Evolutionary conservation across 2,113 vertebrate genomes (phyloP), one percentile per base, ranked within the genome.

Genomic region (Cyrtonyx montezumae): DNA sequence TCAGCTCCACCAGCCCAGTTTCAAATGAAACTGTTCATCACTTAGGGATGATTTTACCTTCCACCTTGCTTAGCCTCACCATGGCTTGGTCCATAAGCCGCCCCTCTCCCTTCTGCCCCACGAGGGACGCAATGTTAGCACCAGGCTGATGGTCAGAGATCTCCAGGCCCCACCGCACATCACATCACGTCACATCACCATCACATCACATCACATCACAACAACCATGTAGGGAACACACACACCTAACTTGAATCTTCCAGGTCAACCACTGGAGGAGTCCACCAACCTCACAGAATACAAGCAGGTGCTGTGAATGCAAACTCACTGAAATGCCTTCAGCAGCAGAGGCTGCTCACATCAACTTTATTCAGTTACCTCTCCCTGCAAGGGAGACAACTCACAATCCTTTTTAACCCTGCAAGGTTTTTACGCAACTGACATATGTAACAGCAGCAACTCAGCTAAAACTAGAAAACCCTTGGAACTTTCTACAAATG

Each of bases 11-110:
- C 21, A 79, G 8, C 25, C 15, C 30, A 34, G 1, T 5, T 78
- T 26, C 37, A 76, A 26, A 81, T 14, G 4, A 93, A 82, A 63
- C 13, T 14, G 11, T 42, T 70, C 10, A 61, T 19, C 42, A 17
- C 4, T 3, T 1, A 4, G 19, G 26, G 9, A 5, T 0, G 0
- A 13, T 76, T 76, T 79, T 51, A 59, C 7, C 26, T 53, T 81
- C 88, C 49, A 62, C 17, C 11, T 32, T 26, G 36, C 12, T 84
- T 48, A n/a, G 42, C 17, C 25, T 34, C 53, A 23, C 21, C 2
- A 0, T 14, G 10, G 21, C 25, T 45, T 7, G 9, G 11, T 43
- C 67, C 45, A 11, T 25, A 48, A 79, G 40, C 20, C 46, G 77
- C 17, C 1, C 0, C n/a, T 62, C 46, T 65, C 36, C 51, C 11